Conservation (phyloP, 2,888 invertebrate genomes). For the Apantesis nais region DNA sequence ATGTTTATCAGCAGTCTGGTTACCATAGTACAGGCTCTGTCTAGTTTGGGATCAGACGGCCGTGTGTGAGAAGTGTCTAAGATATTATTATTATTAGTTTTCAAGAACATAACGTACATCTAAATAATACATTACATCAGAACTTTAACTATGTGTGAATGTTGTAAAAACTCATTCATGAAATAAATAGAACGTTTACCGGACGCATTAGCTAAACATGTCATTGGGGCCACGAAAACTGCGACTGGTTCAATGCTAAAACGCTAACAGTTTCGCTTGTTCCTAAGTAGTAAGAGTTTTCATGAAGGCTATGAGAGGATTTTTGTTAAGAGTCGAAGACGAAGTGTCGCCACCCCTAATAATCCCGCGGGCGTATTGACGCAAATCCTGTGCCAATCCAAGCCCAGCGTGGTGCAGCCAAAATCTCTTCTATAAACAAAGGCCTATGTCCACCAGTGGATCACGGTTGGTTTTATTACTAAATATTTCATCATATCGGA, state of each 20-base stretch:
- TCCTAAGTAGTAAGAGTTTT: neutral
- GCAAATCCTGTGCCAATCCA: too few species aligned
- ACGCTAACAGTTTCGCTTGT: neutral
- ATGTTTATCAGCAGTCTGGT: too few species aligned
- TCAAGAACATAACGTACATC: neutral
- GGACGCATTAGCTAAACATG: conserved; percentile 25
- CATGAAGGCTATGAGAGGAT: neutral
- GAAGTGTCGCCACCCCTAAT: too few species aligned
- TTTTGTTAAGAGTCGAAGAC: neutral
- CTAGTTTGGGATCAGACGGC: too few species aligned
- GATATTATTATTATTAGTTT: too few species aligned
- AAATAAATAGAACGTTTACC: conserved; percentile 29
- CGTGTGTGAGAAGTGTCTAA: too few species aligned
- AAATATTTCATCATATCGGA: neutral
- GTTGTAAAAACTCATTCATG: conserved; percentile 29
- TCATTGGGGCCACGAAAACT: conserved; percentile 11
- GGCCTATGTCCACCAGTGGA: too few species aligned
- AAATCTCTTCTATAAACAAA: too few species aligned
- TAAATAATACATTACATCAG: neutral
- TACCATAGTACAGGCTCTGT: too few species aligned
- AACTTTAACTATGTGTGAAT: neutral
- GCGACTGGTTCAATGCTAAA: neutral
- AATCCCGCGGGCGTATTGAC: too few species aligned
- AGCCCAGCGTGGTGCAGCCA: too few species aligned
- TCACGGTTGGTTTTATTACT: too few species aligned